phyloP scores from a whole-genome alignment of 2,797 vertebrate genomes.

The Channallabes apus region DNA sequence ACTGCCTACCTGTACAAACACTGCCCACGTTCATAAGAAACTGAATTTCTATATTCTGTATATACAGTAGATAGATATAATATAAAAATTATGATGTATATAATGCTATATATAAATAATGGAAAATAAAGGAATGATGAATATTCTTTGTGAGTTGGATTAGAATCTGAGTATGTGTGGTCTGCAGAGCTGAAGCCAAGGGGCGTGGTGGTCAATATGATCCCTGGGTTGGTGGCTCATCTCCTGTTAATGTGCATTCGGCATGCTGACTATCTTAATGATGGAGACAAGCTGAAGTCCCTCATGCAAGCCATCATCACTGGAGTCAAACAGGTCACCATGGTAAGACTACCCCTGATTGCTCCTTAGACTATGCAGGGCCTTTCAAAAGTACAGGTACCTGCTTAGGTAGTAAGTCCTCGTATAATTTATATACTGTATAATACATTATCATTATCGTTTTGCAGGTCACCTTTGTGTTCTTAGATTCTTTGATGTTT shows the following conservation, averaged over 20 bases:
- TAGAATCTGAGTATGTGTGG: background rate
- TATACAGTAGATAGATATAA: no score
- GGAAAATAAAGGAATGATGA: background rate
- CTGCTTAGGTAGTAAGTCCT: background rate
- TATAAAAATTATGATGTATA: no score
- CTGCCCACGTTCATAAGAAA: no score
- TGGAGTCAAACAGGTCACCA: slow-evolving; percentile 84
- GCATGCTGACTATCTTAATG: slow-evolving; percentile 88
- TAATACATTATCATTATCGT: background rate
- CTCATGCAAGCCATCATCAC: slow-evolving; percentile 84
- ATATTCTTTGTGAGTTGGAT: background rate
- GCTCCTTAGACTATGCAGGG: background rate
- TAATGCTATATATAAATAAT: background rate
- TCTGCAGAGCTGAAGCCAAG: slow-evolving; percentile 87
- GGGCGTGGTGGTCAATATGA: slow-evolving; percentile 94
- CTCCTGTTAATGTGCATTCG: slow-evolving; percentile 96
- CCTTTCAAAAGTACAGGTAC: background rate
- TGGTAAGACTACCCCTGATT: slow-evolving; percentile 71
- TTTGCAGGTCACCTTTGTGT: background rate
- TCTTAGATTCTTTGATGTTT: background rate
- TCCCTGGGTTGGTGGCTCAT: slow-evolving; percentile 87
- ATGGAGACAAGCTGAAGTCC: slow-evolving; percentile 86
- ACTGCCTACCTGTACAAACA: no score
- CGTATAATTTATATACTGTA: no score
- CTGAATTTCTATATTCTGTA: no score